Evolutionary conservation across 2,888 invertebrate genomes (phyloP), one percentile per base, ranked within the genome.

Genomic region (Cheilosia vulpina): DNA sequence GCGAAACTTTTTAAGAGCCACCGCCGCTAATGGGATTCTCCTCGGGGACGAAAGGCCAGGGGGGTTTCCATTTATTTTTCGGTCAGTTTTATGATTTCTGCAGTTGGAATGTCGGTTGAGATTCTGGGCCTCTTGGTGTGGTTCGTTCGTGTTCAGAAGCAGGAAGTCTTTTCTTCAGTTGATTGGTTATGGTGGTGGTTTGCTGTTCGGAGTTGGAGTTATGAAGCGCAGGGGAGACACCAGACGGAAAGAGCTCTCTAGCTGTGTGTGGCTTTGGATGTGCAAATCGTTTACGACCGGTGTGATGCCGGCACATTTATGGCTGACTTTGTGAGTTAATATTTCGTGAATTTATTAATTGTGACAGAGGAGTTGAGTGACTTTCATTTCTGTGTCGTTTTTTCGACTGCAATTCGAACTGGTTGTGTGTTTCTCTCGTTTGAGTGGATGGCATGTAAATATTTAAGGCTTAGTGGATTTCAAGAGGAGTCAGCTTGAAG

Each of bases 331-430:
- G 76, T 85, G 76, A 65, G 76, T 77, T 85, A 76, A 77, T 85
- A 62, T 85, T 81, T 81, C 43, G 76, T 62, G 21, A 72, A 77
- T 72, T 76, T 81, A 85, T 85, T 85, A 76, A 81, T 85, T 85
- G 76, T 85, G 85, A 85, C 81, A 52, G 27, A 69, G 68, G 66
- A 58, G 80, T 84, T 75, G 65, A 80, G 71, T 66, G 69, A 84
- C 84, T 84, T 84, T 83, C 78, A 68, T 78, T 73, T 81, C 60
- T 76, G 41, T 63, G 13, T 75, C 19, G 47, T 47, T 27, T 68
- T 69, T 62, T 43, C 38, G 58, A 17, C 21, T 58, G 17, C 34
- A 34, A 52, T 72, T 58, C 60, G 41, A 65, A 78, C 78, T 43
- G 78, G 79, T 78, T 52, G 27, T 34, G 19, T 34, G 27, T 21